Conservation (phyloP, 2,797 vertebrate genomes). For the Notolabrus celidotus region DNA sequence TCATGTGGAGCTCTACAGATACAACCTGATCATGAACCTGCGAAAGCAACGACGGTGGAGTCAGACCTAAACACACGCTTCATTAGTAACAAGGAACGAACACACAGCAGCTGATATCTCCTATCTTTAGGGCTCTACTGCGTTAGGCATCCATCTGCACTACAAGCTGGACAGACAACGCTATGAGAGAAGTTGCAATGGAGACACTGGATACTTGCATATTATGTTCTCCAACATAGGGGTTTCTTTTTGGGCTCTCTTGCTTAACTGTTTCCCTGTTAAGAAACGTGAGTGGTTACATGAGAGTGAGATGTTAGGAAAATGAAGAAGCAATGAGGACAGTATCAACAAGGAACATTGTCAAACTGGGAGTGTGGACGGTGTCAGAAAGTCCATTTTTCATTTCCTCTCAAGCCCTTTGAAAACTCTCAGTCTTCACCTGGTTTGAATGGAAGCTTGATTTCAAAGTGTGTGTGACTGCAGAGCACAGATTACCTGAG, state of each 20-base stretch:
- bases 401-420: neutral
- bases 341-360: conserved; percentile 5
- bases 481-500: conserved; percentile 32
- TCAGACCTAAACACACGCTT: conserved; percentile 33
- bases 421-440: neutral
- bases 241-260: conserved; percentile 93
- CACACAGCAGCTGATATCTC: conserved; percentile 26
- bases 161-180: conserved; percentile 78
- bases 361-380: neutral
- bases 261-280: conserved; percentile 96
- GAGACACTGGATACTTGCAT: conserved; percentile 92
- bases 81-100: conserved; percentile 49
- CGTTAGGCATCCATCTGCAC: conserved; percentile 63
- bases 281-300: conserved; percentile 86
- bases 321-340: conserved; percentile 20
- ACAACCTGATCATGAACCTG: conserved; percentile 11
- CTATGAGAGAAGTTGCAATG: conserved; percentile 42
- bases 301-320: conserved; percentile 29
- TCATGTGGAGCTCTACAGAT: neutral
- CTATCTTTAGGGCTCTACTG: conserved; percentile 46
- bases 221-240: conserved; percentile 90
- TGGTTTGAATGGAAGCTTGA: neutral
- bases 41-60: neutral
- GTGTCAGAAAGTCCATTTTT: neutral
- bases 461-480: conserved; percentile 18